These are phyloP conservation scores for Belgica antarctica DNA, from an alignment of 2,888 invertebrate genomes.

Conservation along the genomic window DNA sequence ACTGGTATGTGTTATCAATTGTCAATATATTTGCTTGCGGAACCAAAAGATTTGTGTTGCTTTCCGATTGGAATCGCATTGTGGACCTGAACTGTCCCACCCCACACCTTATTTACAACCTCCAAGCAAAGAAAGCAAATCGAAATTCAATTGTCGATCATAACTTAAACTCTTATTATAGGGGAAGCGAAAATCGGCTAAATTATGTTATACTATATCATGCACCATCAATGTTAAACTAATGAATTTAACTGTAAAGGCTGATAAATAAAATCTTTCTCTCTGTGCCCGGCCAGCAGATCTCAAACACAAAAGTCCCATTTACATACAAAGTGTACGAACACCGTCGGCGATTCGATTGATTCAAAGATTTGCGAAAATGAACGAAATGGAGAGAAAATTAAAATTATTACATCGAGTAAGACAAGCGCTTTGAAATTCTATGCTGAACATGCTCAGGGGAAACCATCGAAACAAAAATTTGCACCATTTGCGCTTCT, in stretches of 20 bases:
- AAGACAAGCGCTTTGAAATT: not conserved
- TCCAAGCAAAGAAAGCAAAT: too few relatives aligned
- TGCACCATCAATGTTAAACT: not conserved
- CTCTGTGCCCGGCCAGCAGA: not conserved
- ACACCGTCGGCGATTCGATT: slow-evolving; percentile 41
- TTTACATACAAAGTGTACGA: slow-evolving; percentile 37
- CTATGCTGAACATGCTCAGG: not conserved
- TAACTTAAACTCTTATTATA: too few relatives aligned
- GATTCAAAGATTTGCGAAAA: not conserved
- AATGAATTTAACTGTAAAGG: slow-evolving; percentile 34
- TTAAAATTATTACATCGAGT: not conserved
- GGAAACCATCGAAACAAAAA: not conserved
- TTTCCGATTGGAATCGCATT: not conserved
- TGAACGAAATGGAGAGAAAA: not conserved
- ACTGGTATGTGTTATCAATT: slow-evolving; percentile 70
- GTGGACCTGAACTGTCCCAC: too few relatives aligned
- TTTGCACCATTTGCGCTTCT: not conserved
- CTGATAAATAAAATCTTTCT: not conserved
- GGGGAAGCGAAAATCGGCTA: too few relatives aligned
- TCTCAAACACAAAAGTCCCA: slow-evolving; percentile 24
- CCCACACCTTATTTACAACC: too few relatives aligned
- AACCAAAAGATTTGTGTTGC: not conserved
- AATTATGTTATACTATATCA: not conserved
- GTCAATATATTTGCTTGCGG: not conserved
- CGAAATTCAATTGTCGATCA: too few relatives aligned